phyloP scores from a whole-genome alignment of 2,888 invertebrate genomes.

The Acrocyrtus sp. region DNA sequence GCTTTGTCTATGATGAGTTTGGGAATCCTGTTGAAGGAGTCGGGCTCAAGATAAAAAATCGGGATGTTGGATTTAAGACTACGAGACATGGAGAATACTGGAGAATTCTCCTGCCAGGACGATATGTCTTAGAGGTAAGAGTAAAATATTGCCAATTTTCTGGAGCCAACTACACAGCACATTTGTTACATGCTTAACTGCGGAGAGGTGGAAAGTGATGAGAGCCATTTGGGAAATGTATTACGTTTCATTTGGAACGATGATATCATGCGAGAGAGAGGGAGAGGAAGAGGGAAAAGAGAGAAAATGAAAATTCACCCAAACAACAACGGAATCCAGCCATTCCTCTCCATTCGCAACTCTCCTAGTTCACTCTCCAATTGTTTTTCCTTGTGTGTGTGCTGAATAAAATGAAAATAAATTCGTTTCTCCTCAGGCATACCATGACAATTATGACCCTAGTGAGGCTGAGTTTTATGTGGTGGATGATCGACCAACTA shows the following conservation, averaged over 20 bases:
- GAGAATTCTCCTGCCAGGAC: slow-evolving; percentile 88
- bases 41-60: slow-evolving; percentile 79
- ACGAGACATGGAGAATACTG: slow-evolving; percentile 95
- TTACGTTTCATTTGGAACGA: not conserved
- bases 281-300: too few species aligned
- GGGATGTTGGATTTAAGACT: slow-evolving; percentile 86
- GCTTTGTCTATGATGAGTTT: slow-evolving; percentile 79
- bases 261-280: too few species aligned
- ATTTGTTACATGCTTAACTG: not conserved
- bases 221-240: not conserved
- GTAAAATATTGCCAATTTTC: not conserved
- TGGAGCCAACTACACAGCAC: not conserved
- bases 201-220: not conserved
- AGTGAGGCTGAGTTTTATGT: slow-evolving; percentile 88
- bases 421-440: slow-evolving; percentile 72
- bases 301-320: not conserved
- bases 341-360: too few species aligned
- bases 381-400: not conserved
- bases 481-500: slow-evolving; percentile 84
- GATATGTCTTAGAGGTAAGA: slow-evolving; percentile 84
- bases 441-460: slow-evolving; percentile 85
- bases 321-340: too few species aligned
- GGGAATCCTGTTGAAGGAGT: slow-evolving; percentile 84
- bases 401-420: slow-evolving; percentile 32
- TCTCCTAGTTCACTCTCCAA: too few species aligned